These are phyloP conservation scores for Itoplectis maculator DNA, from an alignment of 2,888 invertebrate species.

Conservation along the genomic window DNA sequence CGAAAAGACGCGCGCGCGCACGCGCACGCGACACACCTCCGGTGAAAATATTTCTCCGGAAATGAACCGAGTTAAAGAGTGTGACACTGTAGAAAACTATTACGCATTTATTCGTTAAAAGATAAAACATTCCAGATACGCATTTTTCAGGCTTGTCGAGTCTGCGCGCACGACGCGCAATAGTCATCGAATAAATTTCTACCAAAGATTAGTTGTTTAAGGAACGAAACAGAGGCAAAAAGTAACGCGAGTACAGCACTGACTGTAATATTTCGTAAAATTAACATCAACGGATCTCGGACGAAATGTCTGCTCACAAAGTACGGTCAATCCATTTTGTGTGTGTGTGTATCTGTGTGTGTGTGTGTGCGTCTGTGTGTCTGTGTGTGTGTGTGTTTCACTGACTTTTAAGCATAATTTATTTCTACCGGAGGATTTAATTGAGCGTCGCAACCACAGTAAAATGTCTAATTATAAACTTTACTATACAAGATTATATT, in stretches of 20 bases:
- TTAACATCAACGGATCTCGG: constrained; percentile 13
- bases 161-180: constrained; percentile 16
- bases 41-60: constrained; percentile 1
- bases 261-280: constrained; percentile 27
- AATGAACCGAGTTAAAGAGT: constrained; percentile 12
- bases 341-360: too few species aligned
- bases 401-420: constrained; percentile 56
- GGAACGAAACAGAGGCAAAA: too few species aligned
- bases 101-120: constrained; percentile 27
- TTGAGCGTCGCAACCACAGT: constrained; percentile 56
- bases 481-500: constrained; percentile 72
- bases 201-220: constrained; percentile 64
- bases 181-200: constrained; percentile 55
- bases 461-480: constrained; percentile 70
- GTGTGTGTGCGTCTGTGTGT: too few species aligned
- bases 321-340: constrained; percentile 23
- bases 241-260: constrained; percentile 11
- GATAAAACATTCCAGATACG: constrained; percentile 35
- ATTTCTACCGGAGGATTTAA: constrained; percentile 57
- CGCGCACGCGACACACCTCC: too few species aligned
- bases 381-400: constrained; percentile 55
- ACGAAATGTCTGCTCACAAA: constrained; percentile 4
- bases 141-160: constrained; percentile 41
- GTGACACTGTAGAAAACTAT: constrained; percentile 36
- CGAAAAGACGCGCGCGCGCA: not conserved